Base-by-base conservation (phyloP, 1,140 invertebrate genomes). In the Rhizoglyphus robini region DNA sequence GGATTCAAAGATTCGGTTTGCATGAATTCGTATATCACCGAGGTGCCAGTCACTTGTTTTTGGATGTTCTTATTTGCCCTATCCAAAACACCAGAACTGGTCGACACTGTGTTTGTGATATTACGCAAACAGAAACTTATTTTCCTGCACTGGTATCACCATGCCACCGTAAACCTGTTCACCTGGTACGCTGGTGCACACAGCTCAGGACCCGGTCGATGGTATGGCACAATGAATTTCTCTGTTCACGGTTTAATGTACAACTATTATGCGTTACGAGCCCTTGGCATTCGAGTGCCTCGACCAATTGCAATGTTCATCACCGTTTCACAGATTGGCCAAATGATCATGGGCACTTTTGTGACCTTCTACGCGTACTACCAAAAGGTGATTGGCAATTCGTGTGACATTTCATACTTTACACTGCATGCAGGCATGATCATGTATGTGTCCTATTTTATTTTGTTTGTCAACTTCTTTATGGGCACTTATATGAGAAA, bases 161-260 rank as follows among this genome's bases (percentile, higher is more conserved):
- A 83, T 70, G 76, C 82, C 8, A 81, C 80, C 30, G 82, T 83
- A 11, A 81, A 97, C 30, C 81, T 96, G 30, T 97, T 96, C 77
- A 88, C 88, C 3, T 98, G 94, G 94, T 96, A 93, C 79, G 92
- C 89, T 4, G 96, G 95, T 77, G 87, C 88, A 18, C 90, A 96
- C 74, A 92, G 93, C 79, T 94, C 91, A 13, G 87, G 91, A n/a
- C 88, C 90, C 5, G 94, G 90, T 46, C 82, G 90, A 59, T 98
- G 94, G 93, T 97, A 95, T 76, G 89, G 96, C 73, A 88, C 92
- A 18, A 95, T 98, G 88, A 98, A 98, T 78, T 97, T 92, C 76
- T 87, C 85, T 70, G 92, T 99, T 27, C 95, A 98, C 78, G 88
- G 90, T 67, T 81, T 95, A 68, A 98, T 98, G 95, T 98, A 84